phyloP scores from a whole-genome alignment of 1,140 invertebrate genomes.

The Penaeus indicus region DNA sequence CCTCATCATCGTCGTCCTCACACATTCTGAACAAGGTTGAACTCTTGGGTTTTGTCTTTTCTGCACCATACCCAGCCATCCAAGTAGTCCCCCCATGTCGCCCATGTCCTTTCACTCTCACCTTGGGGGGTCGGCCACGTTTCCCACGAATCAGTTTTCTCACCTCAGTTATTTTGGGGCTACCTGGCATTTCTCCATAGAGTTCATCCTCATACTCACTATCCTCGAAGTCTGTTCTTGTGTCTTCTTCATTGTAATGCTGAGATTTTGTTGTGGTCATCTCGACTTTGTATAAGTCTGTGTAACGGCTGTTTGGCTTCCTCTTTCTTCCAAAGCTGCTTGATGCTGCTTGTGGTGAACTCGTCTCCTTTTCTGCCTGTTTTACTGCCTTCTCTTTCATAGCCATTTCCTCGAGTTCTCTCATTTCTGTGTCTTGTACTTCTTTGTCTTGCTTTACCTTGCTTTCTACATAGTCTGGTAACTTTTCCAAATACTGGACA shows the following conservation, averaged over 20 bases:
- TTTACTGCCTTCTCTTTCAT: conserved; percentile 31
- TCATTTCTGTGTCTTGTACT: background rate
- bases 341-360: background rate
- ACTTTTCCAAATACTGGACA: conserved; percentile 41
- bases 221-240: background rate
- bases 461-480: conserved; percentile 32
- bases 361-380: conserved; percentile 19
- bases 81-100: conserved; percentile 15
- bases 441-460: conserved; percentile 5
- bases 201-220: conserved; percentile 21
- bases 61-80: conserved; percentile 43
- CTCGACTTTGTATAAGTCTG: conserved; percentile 29
- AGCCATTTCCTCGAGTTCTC: background rate
- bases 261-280: background rate
- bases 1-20: background rate
- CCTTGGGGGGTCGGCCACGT: background rate
- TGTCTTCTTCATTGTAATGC: conserved; percentile 14
- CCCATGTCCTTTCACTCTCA: background rate
- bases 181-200: background rate
- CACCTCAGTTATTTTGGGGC: background rate
- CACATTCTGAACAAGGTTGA: conserved; percentile 47
- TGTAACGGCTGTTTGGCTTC: conserved; percentile 45
- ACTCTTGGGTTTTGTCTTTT: conserved; percentile 47
- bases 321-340: conserved; percentile 45
- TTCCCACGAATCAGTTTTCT: background rate